A percentile compares a stretch with the other conserved stretches of the same genome.
phyloP scores from a whole-genome alignment of 2,113 vertebrate species.

The Morone chrysops region DNA sequence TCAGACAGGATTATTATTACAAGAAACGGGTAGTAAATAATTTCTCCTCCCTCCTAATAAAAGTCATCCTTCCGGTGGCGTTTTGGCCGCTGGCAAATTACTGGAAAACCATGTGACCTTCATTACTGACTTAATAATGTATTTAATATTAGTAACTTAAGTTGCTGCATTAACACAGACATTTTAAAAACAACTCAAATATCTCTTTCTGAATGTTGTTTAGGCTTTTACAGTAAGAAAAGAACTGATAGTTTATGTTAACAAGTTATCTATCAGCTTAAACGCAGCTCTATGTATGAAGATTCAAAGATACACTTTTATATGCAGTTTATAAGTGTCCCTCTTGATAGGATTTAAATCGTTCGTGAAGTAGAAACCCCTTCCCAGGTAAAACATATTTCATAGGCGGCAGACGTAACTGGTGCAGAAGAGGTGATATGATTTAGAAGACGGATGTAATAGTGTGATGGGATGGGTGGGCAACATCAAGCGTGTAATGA shows the following conservation, averaged over 20 bases:
- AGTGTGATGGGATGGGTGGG: not conserved
- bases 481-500: not conserved
- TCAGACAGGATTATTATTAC: constrained; percentile 18
- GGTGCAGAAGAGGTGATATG: not conserved
- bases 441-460: not conserved
- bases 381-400: not conserved
- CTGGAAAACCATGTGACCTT: constrained; percentile 34
- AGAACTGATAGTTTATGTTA: not conserved
- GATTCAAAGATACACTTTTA: not conserved
- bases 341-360: not conserved
- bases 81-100: constrained; percentile 16
- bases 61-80: not conserved
- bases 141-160: not conserved
- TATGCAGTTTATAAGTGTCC: not conserved
- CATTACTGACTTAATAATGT: not conserved
- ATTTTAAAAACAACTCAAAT: not conserved
- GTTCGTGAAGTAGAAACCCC: not conserved
- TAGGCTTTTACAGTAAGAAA: not conserved
- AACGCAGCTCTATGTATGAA: not conserved
- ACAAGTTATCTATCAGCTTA: not conserved
- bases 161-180: not conserved
- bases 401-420: not conserved
- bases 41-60: not conserved
- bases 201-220: not conserved
- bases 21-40: constrained; percentile 19